Base-by-base conservation (phyloP, 2,888 invertebrate genomes). In the Chymomyza amoena region DNA sequence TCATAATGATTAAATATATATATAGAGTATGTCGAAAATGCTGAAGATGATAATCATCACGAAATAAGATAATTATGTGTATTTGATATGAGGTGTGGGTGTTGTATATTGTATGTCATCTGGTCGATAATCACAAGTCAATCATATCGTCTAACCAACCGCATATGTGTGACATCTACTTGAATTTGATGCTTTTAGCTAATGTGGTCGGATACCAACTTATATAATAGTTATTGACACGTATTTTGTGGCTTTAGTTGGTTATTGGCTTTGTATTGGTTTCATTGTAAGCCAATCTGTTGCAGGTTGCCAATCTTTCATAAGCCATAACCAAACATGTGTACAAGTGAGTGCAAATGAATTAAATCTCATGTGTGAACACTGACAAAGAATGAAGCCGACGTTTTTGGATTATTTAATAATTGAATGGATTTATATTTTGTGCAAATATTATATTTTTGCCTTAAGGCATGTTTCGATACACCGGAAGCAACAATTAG, bases 221-320 rank as follows among this genome's bases (percentile, higher is more conserved):
- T 60, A 32, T 15, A 32, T 60, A 39, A 60, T 60, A n/a, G 60
- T 60, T 60, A 60, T 60, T 60, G 39, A 60, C 60, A 60, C 32
- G 32, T 16, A 60, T 28, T 13, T 36, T 60, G 60, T 36, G 60
- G 60, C 25, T 57, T 6, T 45, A 45, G 39, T 13, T 60, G 7
- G 60, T 60, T 60, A 36, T 60, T 60, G 60, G 32, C 39, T 39
- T 15, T 15, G 13, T 36, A 32, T 28, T 36, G 60, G 60, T 57
- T 57, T 54, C 54, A 18, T 16, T 54, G 57, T 25, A 57, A 57
- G 57, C 57, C 57, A 4, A 57, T 57, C 57, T 20, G 39, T 6
- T 7, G 13, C 39, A 45, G 39, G 39, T 45, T 45, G 13, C 32
- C 0, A 45, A 45, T 45, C 39, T 45, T 45, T 45, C 39, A 45